phyloP scores from a whole-genome alignment of 2,113 vertebrate genomes.

The Indicator maculatus region DNA sequence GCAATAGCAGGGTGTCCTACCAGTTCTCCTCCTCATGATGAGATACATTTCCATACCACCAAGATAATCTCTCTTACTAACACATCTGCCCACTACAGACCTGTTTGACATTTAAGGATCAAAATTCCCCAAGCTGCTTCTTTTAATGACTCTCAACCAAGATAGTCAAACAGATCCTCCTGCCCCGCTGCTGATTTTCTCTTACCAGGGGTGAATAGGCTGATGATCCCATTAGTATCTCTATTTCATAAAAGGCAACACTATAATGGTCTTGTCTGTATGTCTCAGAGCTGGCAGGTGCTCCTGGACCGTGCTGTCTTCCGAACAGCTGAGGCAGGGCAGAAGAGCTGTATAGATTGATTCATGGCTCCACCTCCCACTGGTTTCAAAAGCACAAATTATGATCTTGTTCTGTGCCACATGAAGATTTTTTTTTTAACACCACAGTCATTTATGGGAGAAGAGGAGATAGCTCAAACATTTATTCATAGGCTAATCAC shows the following conservation, averaged over 20 bases:
- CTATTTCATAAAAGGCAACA: not conserved
- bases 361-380: conserved; percentile 48
- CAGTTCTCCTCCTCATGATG: not conserved
- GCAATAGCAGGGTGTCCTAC: not conserved
- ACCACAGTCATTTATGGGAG: not conserved
- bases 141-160: not conserved
- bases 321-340: not conserved
- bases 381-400: conserved; percentile 38
- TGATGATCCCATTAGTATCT: conserved; percentile 35
- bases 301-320: not conserved
- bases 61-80: not conserved
- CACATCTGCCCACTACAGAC: not conserved
- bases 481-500: not conserved
- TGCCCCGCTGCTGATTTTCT: not conserved
- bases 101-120: not conserved
- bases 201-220: conserved; percentile 56
- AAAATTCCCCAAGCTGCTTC: not conserved
- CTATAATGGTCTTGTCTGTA: not conserved
- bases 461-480: not conserved
- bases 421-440: not conserved
- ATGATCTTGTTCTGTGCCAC: not conserved
- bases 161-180: not conserved
- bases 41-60: not conserved
- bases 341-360: not conserved
- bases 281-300: not conserved